Evolutionary conservation across 2,113 vertebrate species (phyloP).

Genomic region (Heterotis niloticus): DNA sequence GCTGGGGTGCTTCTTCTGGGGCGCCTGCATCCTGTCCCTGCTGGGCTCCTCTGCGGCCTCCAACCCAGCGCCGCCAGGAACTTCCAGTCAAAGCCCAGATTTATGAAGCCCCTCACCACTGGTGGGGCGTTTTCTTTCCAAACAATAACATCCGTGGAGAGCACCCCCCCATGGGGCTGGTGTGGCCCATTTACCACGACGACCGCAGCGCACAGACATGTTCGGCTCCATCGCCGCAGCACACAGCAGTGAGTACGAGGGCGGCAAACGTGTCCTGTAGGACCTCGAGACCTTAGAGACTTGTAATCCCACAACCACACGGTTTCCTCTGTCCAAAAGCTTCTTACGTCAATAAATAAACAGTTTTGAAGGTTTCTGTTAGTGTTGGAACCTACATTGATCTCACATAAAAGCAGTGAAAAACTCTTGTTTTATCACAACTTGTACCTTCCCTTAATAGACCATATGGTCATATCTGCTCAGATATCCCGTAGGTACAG

Average conservation of each 20-base stretch:
- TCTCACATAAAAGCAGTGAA: no score
- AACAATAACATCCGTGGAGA: conserved; percentile 83
- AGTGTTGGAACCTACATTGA: no score
- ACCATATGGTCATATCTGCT: no score
- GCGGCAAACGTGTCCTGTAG: background rate
- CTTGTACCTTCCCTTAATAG: no score
- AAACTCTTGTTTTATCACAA: no score
- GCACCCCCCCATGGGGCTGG: conserved; percentile 59
- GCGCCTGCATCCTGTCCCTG: conserved; percentile 58
- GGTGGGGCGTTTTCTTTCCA: conserved; percentile 75
- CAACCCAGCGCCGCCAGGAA: conserved; percentile 78
- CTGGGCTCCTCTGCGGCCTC: conserved; percentile 68
- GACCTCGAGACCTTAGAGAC: background rate
- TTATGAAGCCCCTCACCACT: conserved; percentile 75
- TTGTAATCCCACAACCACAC: conserved; percentile 6
- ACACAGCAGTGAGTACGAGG: no score
- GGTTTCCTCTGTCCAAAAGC: conserved; percentile 23
- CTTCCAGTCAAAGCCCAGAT: conserved; percentile 81
- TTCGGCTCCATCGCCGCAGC: background rate
- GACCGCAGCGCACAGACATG: conserved; percentile 26
- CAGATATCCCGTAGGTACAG: no score
- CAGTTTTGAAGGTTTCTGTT: no score
- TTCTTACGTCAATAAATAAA: conserved; percentile 7
- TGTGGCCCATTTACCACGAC: conserved; percentile 76
- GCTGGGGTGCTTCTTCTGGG: no score